Evolutionary conservation across 2,888 invertebrate genomes (phyloP), one percentile per base, ranked within the genome.

Genomic region (Pterobdella sp.): DNA sequence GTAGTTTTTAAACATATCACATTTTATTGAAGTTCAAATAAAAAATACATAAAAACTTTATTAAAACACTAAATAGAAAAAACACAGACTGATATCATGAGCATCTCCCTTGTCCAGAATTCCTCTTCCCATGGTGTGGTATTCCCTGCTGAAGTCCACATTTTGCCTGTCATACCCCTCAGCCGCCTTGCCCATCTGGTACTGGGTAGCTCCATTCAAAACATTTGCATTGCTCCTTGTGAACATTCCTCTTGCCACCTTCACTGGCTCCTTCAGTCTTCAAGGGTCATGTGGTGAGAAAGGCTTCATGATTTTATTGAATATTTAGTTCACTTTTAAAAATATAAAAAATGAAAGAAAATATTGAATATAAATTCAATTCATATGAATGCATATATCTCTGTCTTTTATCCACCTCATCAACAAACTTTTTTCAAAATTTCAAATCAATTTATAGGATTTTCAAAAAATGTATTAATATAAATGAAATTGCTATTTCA

Each of bases 201-300:
- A 73, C 65, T 73, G 73, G 32, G 73, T 73, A 10, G 56, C 63
- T 7, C 73, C 73, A 4, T 35, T 35, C 18, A 68, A 68, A 36
- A 63, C 68, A 22, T 56, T 64, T 14, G 42, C 26, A 31, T 56
- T 49, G 29, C 64, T 68, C 36, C 73, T 52, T 26, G 68, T 68
- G 36, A 73, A 73, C 34, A 73, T 26, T 26, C 73, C 73, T n/a
- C 73, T 68, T 14, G 36, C 18, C 42, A 64, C 49, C n/a, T 68
- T 36, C 29, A 35, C 69, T 64, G 73, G 73, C 36, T 73, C 90
- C 89, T 91, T 93, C 85, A 95, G 87, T 80, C 93, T 90, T 88
- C 14, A 56, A 36, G n/a, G n/a, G n/a, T n/a, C n/a, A n/a, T n/a
- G n/a, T 56, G 60, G 60, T 56, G 60, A n/a, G 18, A 42, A 14